Evolutionary conservation across 2,113 vertebrate species (phyloP).

Genomic region (Chloropsis cyanopogon): DNA sequence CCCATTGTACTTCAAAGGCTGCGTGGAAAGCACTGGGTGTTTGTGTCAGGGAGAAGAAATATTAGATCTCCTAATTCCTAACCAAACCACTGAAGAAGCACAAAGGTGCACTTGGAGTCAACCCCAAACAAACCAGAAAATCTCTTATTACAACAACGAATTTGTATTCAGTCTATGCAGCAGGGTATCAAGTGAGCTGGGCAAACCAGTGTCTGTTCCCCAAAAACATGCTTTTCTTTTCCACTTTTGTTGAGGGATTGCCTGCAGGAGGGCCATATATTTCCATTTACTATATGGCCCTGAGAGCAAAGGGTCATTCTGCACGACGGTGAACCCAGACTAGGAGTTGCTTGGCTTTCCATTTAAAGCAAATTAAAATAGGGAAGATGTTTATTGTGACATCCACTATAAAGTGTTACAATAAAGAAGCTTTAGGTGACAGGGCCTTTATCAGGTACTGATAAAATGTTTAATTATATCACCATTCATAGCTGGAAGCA

Average conservation of each 20-base stretch:
- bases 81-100: not conserved
- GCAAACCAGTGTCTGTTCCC: not conserved
- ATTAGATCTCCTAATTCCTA: not conserved
- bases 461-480: not conserved
- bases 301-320: not conserved
- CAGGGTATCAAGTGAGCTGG: not conserved
- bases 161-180: not conserved
- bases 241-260: not conserved
- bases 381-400: not conserved
- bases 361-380: not conserved
- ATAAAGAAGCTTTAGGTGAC: not conserved
- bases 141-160: not conserved
- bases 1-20: constrained; percentile 12
- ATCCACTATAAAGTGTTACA: not conserved
- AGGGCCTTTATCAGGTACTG: not conserved
- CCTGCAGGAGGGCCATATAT: not conserved
- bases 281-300: not conserved
- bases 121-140: not conserved
- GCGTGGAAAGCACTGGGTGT: not conserved
- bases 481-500: not conserved
- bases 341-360: not conserved
- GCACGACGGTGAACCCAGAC: not conserved
- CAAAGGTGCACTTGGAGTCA: not conserved
- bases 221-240: not conserved
- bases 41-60: not conserved